Percentiles rank a stretch among this genome's conserved stretches.
Evolutionary conservation across 1,140 invertebrate species (phyloP).

Genomic region (Centruroides vittatus): DNA sequence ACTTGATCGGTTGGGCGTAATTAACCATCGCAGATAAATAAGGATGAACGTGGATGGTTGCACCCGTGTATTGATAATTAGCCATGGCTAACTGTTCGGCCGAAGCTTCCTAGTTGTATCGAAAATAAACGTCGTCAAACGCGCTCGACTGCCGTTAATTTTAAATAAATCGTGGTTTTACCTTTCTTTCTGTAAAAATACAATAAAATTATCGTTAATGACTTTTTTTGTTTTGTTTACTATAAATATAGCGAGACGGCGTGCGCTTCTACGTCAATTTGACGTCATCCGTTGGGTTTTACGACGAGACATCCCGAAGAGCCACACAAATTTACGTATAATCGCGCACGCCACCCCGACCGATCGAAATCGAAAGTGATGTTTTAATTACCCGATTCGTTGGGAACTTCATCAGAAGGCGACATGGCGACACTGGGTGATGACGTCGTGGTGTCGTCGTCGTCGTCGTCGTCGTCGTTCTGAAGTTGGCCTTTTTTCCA

Average conservation of each 20-base stretch:
- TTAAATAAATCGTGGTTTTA: constrained; percentile 5
- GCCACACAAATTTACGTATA: no score
- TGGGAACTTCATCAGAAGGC: no score
- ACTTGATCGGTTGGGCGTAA: constrained; percentile 98
- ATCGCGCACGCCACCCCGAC: no score
- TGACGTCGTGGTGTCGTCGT: constrained; percentile 33
- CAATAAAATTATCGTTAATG: not conserved
- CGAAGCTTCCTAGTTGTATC: constrained; percentile 26
- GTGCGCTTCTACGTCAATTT: not conserved
- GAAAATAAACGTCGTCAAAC: not conserved
- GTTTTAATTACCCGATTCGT: no score
- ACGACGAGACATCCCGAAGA: no score
- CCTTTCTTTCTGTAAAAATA: constrained; percentile 12
- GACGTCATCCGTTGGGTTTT: not conserved
- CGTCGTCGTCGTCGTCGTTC: constrained; percentile 67
- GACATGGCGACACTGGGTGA: no score
- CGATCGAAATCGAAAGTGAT: no score
- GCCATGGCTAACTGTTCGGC: constrained; percentile 44
- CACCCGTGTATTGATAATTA: constrained; percentile 73
- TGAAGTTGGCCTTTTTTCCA: constrained; percentile 82
- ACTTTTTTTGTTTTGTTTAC: no score
- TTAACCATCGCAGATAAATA: constrained; percentile 97
- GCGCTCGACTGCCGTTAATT: not conserved
- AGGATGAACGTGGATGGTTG: constrained; percentile 97
- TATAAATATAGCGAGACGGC: not conserved